Percentiles rank a stretch among this genome's conserved stretches.
Evolutionary conservation across 2,113 vertebrate species (phyloP).

Genomic region (Paratilapia polleni): DNA sequence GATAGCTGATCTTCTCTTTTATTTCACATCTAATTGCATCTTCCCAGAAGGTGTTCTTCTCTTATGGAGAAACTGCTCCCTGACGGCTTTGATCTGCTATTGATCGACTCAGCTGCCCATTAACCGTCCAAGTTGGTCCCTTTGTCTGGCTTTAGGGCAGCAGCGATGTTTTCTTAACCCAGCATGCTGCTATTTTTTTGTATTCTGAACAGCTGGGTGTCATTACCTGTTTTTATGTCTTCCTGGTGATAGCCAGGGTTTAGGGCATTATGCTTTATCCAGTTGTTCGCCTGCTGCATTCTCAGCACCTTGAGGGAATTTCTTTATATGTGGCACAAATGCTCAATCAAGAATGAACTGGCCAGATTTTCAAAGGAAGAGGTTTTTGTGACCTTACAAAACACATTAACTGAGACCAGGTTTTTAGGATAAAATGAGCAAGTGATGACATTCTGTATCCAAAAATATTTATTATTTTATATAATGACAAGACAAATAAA

Average conservation of each 20-base stretch:
- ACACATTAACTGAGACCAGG: neutral
- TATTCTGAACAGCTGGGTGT: neutral
- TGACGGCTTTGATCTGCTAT: slow-evolving; percentile 79
- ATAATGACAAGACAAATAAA: neutral
- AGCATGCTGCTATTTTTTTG: neutral
- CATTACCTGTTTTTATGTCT: neutral
- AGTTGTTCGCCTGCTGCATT: neutral
- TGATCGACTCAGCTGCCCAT: slow-evolving; percentile 69
- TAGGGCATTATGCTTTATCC: neutral
- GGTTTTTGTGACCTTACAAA: neutral
- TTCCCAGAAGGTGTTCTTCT: slow-evolving; percentile 34
- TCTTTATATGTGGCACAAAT: neutral
- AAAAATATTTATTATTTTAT: neutral
- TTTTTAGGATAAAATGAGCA: neutral
- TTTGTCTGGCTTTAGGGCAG: neutral
- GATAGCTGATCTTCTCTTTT: slow-evolving; percentile 53
- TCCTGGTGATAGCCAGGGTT: neutral
- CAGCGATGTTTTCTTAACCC: neutral
- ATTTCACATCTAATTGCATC: slow-evolving; percentile 61
- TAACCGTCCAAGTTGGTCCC: slow-evolving; percentile 46
- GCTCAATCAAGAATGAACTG: neutral
- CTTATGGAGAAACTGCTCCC: slow-evolving; percentile 64
- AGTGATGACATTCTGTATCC: neutral
- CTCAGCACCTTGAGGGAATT: neutral
- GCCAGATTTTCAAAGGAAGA: neutral